Conservation (phyloP, 2,888 invertebrate genomes). For the Drosophila ezoana region DNA sequence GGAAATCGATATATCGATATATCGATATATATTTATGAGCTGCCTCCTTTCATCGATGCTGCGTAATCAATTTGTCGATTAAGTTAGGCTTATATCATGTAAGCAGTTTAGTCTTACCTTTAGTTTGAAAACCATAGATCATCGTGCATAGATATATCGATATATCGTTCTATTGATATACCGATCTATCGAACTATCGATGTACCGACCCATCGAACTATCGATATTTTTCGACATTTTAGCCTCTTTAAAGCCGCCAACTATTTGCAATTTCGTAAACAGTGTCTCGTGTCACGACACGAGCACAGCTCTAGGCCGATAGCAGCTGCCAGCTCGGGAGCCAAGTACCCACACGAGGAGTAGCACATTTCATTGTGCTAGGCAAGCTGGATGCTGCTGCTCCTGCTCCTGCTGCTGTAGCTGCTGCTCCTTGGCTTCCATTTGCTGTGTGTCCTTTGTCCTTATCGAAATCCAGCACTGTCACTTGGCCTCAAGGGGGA, state of each 20-base stretch:
- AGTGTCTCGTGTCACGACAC: neutral
- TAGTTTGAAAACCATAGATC: no score
- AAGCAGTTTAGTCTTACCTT: no score
- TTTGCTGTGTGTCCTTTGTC: slow-evolving; percentile 40
- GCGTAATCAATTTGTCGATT: no score
- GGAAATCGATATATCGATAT: no score
- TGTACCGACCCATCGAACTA: neutral
- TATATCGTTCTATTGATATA: no score
- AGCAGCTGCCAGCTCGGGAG: slow-evolving; percentile 2
- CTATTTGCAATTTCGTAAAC: no score
- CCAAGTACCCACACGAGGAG: slow-evolving; percentile 21
- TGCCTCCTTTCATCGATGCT: no score
- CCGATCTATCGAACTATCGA: no score
- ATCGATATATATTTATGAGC: no score
- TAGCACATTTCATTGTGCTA: slow-evolving; percentile 48
- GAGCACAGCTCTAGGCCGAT: neutral
- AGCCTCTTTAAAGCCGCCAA: no score
- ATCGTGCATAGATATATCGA: no score
- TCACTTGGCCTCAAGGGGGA: slow-evolving; percentile 56
- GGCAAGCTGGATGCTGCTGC: slow-evolving; percentile 8
- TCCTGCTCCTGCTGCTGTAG: neutral
- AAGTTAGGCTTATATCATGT: no score
- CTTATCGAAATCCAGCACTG: slow-evolving; percentile 75
- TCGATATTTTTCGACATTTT: neutral
- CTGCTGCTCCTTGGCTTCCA: slow-evolving; percentile 2